Base-by-base conservation (phyloP, 2,113 vertebrate species). In the Embiotoca jacksoni region DNA sequence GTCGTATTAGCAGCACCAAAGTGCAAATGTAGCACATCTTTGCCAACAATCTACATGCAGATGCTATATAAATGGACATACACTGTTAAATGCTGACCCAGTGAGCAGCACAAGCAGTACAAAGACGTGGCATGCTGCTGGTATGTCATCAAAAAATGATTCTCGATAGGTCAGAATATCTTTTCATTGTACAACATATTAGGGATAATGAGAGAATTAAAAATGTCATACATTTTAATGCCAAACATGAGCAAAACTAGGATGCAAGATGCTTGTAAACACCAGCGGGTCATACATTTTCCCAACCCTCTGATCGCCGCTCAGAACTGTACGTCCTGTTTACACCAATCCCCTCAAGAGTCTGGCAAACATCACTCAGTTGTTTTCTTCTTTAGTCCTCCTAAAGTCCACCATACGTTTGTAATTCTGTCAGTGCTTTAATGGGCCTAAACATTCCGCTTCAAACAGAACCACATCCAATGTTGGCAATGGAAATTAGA, bases 381-480 rank as follows among this genome's bases (percentile, higher is more conserved):
- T 83, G 77, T 91, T 89, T 84, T 85, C 78, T 72, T 57, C 75
- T 80, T 77, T 66, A 70, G 31, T 82, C 79, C 65, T 86, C 83
- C 64, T 61, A 39, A 79, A 66, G 72, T 82, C 78, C 69, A 67
- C 61, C 90, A 92, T 87, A 82, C 81, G 81, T 91, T 93, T 88
- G 89, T 78, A 85, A 89, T 92, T 92, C 68, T 63, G 66, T 73
- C 56, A 56, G 37, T 32, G 59, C 86, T 89, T 80, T 86, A 92
- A 92, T 68, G 82, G 90, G 74, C 77, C 74, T 59, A 83, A 89
- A 86, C 82, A 87, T 84, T 82, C 57, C 35, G 87, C 87, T 90
- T 89, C 83, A 92, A 89, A 91, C 72, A 69, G 62, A 87, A 89
- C 86, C 87, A 84, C 88, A 92, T 89, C 83, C 85, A 90, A 50